Conservation (phyloP, 1,140 invertebrate genomes). For the Xylocopa sonorina region DNA sequence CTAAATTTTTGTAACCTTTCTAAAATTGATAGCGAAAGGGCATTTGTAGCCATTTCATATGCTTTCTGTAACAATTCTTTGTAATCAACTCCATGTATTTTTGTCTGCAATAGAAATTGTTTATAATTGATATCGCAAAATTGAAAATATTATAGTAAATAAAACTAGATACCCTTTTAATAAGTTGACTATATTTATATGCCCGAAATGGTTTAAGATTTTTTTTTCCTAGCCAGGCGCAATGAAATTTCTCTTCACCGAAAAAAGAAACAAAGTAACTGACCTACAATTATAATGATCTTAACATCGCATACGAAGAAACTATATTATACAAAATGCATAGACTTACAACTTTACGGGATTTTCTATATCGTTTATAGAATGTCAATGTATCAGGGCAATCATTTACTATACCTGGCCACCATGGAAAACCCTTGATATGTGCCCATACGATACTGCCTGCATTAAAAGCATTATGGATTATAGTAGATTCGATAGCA, state of each 20-base stretch:
- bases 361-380: slow-evolving; percentile 83
- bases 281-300: slow-evolving; percentile 76
- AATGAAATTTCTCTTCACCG: slow-evolving; percentile 79
- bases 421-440: slow-evolving; percentile 86
- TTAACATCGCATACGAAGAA: slow-evolving; percentile 20
- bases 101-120: slow-evolving; percentile 17
- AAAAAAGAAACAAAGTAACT: slow-evolving; percentile 86
- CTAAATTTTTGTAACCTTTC: slow-evolving; percentile 79
- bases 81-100: slow-evolving; percentile 22
- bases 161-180: slow-evolving; percentile 51
- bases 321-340: neutral
- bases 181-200: slow-evolving; percentile 68
- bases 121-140: neutral
- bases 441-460: slow-evolving; percentile 87
- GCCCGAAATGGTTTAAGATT: slow-evolving; percentile 77
- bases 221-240: slow-evolving; percentile 81
- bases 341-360: slow-evolving; percentile 81
- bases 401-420: slow-evolving; percentile 89
- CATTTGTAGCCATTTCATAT: slow-evolving; percentile 75
- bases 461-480: slow-evolving; percentile 83
- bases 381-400: slow-evolving; percentile 85
- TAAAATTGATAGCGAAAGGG: slow-evolving; percentile 71
- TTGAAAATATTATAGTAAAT: neutral
- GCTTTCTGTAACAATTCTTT: slow-evolving; percentile 72
- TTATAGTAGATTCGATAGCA: slow-evolving; percentile 80